Percentiles rank a stretch among this genome's conserved stretches.
Conservation (phyloP, 2,113 vertebrate genomes). For the Lophius piscatorius region DNA sequence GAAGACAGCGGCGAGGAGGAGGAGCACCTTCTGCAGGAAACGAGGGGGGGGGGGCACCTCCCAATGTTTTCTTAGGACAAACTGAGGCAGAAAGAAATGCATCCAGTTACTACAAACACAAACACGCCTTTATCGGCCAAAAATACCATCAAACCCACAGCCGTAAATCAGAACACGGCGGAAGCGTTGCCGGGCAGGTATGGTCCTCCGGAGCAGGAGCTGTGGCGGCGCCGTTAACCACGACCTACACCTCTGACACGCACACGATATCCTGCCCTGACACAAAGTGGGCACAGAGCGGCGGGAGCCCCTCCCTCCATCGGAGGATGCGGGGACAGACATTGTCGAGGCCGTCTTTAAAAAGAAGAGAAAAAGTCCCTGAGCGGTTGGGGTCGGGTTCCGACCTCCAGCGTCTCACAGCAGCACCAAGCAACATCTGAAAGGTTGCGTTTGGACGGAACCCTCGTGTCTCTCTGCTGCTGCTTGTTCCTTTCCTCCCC, state of each 20-base stretch:
- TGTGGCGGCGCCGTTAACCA: conserved; percentile 45
- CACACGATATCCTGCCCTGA: conserved; percentile 65
- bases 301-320: conserved; percentile 37
- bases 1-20: not conserved
- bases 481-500: conserved; percentile 36
- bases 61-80: not conserved
- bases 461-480: conserved; percentile 18
- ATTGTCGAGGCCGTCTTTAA: conserved; percentile 33
- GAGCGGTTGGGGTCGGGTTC: conserved; percentile 25
- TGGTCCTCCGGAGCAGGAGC: conserved; percentile 11
- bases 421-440: conserved; percentile 21
- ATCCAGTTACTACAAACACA: no score
- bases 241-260: conserved; percentile 34
- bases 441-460: conserved; percentile 25
- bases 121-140: no score
- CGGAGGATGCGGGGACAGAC: conserved; percentile 42
- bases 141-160: no score
- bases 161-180: no score
- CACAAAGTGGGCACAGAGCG: conserved; percentile 25
- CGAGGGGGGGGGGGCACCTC: not conserved
- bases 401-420: conserved; percentile 34
- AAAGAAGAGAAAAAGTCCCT: conserved; percentile 52
- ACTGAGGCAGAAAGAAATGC: not conserved
- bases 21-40: not conserved
- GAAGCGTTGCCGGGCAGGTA: no score